A percentile compares a stretch with the other conserved stretches of the same genome.
Evolutionary conservation across 1,140 invertebrate species (phyloP).

Genomic region (Conus betulinus): DNA sequence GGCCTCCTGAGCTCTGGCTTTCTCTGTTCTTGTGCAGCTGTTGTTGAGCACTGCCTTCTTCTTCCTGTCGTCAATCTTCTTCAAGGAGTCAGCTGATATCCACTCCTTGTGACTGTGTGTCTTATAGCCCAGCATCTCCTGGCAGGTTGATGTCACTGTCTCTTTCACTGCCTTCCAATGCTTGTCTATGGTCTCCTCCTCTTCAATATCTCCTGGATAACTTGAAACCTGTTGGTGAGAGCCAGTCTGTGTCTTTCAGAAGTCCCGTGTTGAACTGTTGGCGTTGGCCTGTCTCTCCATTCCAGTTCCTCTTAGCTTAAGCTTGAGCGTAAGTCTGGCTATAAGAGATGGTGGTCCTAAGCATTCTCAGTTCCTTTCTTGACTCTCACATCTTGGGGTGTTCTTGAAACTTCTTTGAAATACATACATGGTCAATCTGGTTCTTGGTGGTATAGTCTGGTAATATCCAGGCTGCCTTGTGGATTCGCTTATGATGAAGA

Average conservation of each 20-base stretch:
- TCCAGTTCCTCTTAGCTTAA: no score
- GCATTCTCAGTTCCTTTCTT: no score
- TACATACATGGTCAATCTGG: background rate
- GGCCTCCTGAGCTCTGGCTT: background rate
- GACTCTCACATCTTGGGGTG: no score
- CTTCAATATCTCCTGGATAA: background rate
- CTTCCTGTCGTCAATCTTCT: background rate
- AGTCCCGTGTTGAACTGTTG: no score
- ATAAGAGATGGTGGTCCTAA: no score
- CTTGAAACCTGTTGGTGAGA: constrained; percentile 1
- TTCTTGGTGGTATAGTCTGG: background rate
- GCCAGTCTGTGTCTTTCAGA: background rate
- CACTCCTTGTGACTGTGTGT: background rate
- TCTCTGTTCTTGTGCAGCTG: constrained; percentile 4
- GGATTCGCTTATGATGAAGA: background rate
- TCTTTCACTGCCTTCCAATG: background rate
- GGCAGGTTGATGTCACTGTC: background rate
- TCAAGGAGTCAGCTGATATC: background rate
- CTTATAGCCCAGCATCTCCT: background rate
- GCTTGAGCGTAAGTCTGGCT: no score
- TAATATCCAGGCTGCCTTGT: background rate
- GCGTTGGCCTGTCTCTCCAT: no score
- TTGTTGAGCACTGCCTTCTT: constrained; percentile 2
- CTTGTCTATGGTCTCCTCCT: constrained; percentile 4
- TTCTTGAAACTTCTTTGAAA: no score